Base-by-base conservation (phyloP, 2,113 vertebrate species). In the Microtus montanus region DNA sequence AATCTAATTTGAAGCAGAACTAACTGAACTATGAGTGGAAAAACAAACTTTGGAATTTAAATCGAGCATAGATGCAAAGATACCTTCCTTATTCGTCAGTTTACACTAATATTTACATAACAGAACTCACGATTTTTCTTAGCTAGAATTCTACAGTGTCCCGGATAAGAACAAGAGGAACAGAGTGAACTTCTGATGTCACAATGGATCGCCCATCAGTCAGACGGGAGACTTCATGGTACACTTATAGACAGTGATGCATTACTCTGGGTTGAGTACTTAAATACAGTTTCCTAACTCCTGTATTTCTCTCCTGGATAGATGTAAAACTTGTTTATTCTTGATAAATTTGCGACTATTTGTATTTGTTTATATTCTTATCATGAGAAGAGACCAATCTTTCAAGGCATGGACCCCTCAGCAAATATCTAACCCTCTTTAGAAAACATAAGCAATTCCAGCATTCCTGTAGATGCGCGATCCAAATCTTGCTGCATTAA, bases 11-110 rank as follows among this genome's bases (percentile, higher is more conserved):
- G 75, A 33, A 96, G 38, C 3, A 58, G n/a, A 92, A 96, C 91
- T 94, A 49, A 92, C 70, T 71, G 49, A 96, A 92, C 96, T 61
- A 74, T 64, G 85, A 86, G 94, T 87, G 87, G n/a, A 71, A 97
- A 96, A 89, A 47, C 68, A 87, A 83, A 17, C 0, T 3, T 3
- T 33, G 12, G 63, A 88, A 95, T 93, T 98, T 95, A 95, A 95
- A 85, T 95, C 90, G 61, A 87, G 68, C 68, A n/a, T 44, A 73
- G 20, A 93, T 93, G 58, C 68, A 87, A 94, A 94, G 74, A 35
- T 92, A 38, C 52, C 5, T 96, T 96, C 78, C 75, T 54, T 92
- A 3, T 44, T 91, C 63, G 93, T 47, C 5, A 64, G 61, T 44
- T 44, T 41, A 3, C 63, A 88, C 61, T 24, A 82, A 68, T 12